Conservation (phyloP, 2,888 invertebrate genomes). For the Biston stratarius region DNA sequence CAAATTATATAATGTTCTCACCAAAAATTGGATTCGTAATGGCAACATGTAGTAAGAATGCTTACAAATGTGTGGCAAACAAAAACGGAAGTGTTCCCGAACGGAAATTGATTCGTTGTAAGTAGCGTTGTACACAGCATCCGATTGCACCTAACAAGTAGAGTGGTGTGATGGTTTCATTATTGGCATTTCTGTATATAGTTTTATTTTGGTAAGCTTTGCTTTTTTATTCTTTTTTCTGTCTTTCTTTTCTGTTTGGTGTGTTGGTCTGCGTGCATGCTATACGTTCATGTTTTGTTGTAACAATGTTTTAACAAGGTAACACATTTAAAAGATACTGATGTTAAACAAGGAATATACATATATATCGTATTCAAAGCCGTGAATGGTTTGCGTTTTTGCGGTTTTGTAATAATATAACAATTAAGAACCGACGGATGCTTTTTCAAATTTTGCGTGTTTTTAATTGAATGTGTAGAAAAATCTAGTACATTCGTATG, state of each 20-base stretch:
- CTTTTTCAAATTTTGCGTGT: too few species aligned
- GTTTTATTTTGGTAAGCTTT: slow-evolving; percentile 64
- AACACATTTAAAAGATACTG: slow-evolving; percentile 46
- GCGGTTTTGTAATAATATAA: too few species aligned
- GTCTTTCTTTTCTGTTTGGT: slow-evolving; percentile 66
- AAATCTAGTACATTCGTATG: background rate
- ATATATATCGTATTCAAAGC: too few species aligned
- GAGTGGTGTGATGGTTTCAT: slow-evolving; percentile 80
- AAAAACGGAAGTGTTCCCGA: slow-evolving; percentile 54
- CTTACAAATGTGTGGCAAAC: slow-evolving; percentile 66
- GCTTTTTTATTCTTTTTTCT: slow-evolving; percentile 58
- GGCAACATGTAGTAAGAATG: slow-evolving; percentile 60
- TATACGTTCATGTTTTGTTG: slow-evolving; percentile 47
- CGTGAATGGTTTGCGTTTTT: too few species aligned
- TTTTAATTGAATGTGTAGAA: too few species aligned
- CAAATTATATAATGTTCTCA: slow-evolving; percentile 68
- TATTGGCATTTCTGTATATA: slow-evolving; percentile 49
- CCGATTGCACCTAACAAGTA: slow-evolving; percentile 77
- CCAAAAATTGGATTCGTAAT: slow-evolving; percentile 81
- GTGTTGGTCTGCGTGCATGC: slow-evolving; percentile 76
- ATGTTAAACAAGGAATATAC: too few species aligned
- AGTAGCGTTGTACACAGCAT: slow-evolving; percentile 51
- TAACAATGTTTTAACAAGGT: slow-evolving; percentile 50
- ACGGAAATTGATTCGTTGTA: slow-evolving; percentile 66
- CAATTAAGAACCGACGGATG: too few species aligned